These are phyloP conservation scores for Nanorana parkeri DNA, from an alignment of 2,113 vertebrate species.

Conservation along the genomic window DNA sequence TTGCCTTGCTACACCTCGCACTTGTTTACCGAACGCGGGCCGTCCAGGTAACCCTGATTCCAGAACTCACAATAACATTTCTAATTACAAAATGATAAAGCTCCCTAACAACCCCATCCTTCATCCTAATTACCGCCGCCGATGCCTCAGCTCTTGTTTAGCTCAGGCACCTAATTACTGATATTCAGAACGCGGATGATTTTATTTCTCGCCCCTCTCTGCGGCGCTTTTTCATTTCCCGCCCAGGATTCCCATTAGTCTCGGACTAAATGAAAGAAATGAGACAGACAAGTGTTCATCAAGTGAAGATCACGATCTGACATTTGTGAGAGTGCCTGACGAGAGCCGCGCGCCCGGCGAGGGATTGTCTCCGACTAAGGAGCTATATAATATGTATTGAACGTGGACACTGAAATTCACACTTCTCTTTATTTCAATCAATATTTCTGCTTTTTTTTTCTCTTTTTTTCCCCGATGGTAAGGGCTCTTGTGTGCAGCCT, in stretches of 20 bases:
- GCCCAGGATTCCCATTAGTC: slow-evolving; percentile 59
- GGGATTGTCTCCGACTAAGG: slow-evolving; percentile 57
- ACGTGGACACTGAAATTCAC: slow-evolving; percentile 59
- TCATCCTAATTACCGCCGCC: slow-evolving; percentile 16
- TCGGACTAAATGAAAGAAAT: slow-evolving; percentile 61
- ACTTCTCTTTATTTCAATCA: slow-evolving; percentile 65
- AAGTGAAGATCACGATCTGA: slow-evolving; percentile 61
- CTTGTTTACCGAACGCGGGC: too few species aligned
- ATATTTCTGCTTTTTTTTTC: slow-evolving; percentile 60
- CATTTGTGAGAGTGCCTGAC: slow-evolving; percentile 62
- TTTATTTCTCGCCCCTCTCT: slow-evolving; percentile 43
- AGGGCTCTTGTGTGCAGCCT: slow-evolving; percentile 38
- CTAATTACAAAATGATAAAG: not conserved
- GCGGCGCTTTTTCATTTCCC: slow-evolving; percentile 57
- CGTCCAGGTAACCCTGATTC: not conserved
- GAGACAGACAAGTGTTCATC: slow-evolving; percentile 63
- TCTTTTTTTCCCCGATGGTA: slow-evolving; percentile 59
- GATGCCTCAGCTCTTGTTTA: slow-evolving; percentile 35
- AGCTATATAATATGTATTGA: slow-evolving; percentile 60
- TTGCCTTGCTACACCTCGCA: too few species aligned
- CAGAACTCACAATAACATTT: not conserved
- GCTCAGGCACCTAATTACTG: slow-evolving; percentile 21
- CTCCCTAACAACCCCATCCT: not conserved
- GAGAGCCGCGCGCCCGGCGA: slow-evolving; percentile 56
- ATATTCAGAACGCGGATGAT: not conserved